Base-by-base conservation (phyloP, 35 echinoderm and acorn worm genomes). In the Nesometra sesokonis region DNA sequence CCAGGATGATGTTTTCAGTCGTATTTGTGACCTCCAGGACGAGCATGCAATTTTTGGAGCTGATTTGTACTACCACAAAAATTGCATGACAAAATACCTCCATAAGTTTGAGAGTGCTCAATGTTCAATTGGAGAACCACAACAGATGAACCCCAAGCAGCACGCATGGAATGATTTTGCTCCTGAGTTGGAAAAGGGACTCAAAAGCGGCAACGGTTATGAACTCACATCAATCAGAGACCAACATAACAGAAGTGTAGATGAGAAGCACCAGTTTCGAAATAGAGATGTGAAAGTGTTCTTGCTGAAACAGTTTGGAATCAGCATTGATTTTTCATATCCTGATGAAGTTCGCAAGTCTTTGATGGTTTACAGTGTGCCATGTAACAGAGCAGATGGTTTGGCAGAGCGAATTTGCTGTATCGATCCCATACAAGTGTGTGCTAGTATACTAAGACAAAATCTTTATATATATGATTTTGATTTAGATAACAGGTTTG, bases 41-140 rank as follows among this genome's bases (percentile, higher is more conserved):
- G 77, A 79, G 77, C 77, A 79, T 27, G 77, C 27, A 79, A n/a
- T 79, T 8, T 79, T 79, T 79, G 77, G 77, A 79, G 77, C 77
- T 79, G 77, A 79, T 79, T 79, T 79, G 77, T 79, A 79, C 77
- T 79, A 79, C 77, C 77, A 79, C 77, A 79, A 79, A 79, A n/a
- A 27, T 32, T 79, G 77, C 77, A 79, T 79, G 77, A 79, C 33
- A 79, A 79, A 9, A n/a, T 79, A 79, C 77, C 77, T 79, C 27
- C 23, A 79, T n/a, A 79, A 27, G 77, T 27, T 30, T 79, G 77
- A 79, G 23, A 9, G 5, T 79, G 77, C 5, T 79, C 77, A 79
- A 5, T 30, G 4, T 11, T 79, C 77, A 79, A 79, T 32, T 79
- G 23, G 27, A 30, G 77, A 79, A 79, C 77, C 77, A 79, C 77